Conservation (phyloP, 2,797 vertebrate species). For the Pseudotriccus pelzelni region DNA sequence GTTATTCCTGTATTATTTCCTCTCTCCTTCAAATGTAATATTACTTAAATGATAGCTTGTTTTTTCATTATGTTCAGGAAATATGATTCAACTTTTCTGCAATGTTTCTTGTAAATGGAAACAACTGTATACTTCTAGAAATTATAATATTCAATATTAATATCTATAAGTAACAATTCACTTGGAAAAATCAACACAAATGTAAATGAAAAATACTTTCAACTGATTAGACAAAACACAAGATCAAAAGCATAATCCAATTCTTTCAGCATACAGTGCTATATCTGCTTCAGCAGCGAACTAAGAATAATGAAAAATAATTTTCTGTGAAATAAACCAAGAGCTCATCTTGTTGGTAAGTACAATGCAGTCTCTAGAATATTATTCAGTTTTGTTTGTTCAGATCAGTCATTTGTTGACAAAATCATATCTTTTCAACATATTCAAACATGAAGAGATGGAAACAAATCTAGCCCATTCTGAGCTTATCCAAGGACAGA, state of each 20-base stretch:
- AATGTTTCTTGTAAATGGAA: background rate
- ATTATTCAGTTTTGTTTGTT: background rate
- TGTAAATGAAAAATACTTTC: background rate
- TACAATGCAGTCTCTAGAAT: background rate
- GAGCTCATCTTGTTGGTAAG: background rate
- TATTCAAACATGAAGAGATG: background rate
- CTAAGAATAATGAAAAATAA: background rate
- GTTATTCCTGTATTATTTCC: conserved; percentile 11
- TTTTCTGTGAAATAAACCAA: background rate
- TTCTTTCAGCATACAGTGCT: background rate
- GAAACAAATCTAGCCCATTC: background rate
- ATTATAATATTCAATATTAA: background rate
- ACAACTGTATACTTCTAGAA: background rate
- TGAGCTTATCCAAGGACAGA: background rate
- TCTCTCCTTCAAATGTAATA: conserved; percentile 5
- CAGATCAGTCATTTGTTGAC: background rate
- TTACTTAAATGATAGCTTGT: background rate
- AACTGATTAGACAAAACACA: background rate
- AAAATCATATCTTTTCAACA: background rate
- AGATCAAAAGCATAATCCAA: background rate
- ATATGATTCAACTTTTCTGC: background rate
- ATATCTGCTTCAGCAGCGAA: background rate
- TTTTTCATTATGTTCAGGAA: conserved; percentile 31
- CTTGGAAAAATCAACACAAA: background rate
- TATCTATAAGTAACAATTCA: background rate